Conservation (phyloP, 2,797 vertebrate genomes). For the Valencia hispanica region DNA sequence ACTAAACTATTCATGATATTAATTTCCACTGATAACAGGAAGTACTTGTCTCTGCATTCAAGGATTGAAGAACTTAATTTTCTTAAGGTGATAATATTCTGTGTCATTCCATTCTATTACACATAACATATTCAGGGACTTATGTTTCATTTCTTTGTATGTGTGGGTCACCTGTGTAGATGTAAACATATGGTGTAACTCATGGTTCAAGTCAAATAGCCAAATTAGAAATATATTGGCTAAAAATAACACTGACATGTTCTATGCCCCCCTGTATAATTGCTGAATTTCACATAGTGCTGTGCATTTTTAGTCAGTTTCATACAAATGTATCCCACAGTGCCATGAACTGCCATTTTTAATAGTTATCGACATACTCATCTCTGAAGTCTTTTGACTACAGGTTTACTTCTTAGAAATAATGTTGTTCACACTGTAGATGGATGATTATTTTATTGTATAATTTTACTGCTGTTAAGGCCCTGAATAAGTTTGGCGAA, state of each 20-base stretch:
- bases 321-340: conserved; percentile 57
- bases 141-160: background rate
- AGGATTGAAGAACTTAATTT: background rate
- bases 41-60: background rate
- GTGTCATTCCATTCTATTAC: background rate
- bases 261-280: background rate
- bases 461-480: conserved; percentile 19
- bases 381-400: conserved; percentile 27
- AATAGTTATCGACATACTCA: conserved; percentile 6
- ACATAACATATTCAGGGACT: background rate
- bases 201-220: background rate
- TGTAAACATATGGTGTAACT: background rate
- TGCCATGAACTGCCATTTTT: conserved; percentile 62
- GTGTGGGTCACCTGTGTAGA: background rate
- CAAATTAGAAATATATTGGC: background rate
- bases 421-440: conserved; percentile 18
- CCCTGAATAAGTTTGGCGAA: conserved; percentile 16
- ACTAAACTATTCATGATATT: background rate
- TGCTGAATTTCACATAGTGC: conserved; percentile 30
- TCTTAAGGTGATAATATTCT: background rate
- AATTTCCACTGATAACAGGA: background rate
- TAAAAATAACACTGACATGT: background rate
- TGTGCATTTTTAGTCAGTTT: conserved; percentile 37
- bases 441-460: conserved; percentile 18
- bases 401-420: conserved; percentile 13